phyloP scores from a whole-genome alignment of 2,113 vertebrate species.

The Microtus pennsylvanicus region DNA sequence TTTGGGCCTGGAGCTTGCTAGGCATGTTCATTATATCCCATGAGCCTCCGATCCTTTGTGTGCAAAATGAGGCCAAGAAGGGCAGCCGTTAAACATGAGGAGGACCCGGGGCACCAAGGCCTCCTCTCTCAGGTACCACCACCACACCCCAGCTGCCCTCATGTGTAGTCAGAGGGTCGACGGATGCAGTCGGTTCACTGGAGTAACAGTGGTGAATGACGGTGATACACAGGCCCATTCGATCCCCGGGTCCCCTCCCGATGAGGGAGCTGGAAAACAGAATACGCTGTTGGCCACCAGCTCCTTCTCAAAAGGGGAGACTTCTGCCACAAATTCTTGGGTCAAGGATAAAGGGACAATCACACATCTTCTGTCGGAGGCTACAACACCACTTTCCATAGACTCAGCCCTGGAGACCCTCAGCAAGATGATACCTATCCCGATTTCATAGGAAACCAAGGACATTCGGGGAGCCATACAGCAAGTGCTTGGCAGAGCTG shows the following conservation, averaged over 20 bases:
- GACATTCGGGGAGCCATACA: rapidly evolving
- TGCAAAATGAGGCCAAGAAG: rapidly evolving
- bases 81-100: neutral
- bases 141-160: rapidly evolving
- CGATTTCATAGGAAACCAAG: neutral
- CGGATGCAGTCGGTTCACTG: neutral
- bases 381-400: rapidly evolving
- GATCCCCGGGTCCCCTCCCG: neutral
- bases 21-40: neutral
- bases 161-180: neutral
- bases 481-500: rapidly evolving
- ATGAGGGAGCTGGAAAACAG: neutral
- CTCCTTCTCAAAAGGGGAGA: neutral
- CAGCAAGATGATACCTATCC: rapidly evolving
- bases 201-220: neutral
- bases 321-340: neutral
- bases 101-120: neutral
- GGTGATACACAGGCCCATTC: neutral
- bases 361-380: rapidly evolving
- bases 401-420: neutral
- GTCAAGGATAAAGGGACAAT: neutral
- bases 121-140: rapidly evolving
- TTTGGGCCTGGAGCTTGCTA: neutral
- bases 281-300: neutral
- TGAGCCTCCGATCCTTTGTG: rapidly evolving